These are phyloP conservation scores for Oryzias curvinotus DNA, from an alignment of 2,113 vertebrate species.

Conservation along the genomic window DNA sequence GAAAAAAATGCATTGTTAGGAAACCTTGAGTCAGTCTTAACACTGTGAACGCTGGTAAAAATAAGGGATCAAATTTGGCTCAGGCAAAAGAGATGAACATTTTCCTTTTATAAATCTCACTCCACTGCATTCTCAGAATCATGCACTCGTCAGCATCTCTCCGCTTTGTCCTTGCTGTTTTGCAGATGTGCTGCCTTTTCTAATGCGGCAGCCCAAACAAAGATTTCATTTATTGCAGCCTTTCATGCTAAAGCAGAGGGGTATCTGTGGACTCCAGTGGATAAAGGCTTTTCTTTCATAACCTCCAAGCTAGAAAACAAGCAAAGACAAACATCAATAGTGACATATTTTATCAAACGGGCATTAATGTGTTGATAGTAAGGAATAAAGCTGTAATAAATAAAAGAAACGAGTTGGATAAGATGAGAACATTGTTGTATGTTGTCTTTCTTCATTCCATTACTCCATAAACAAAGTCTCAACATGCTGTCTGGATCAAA, in stretches of 20 bases:
- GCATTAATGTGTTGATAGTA: conserved; percentile 14
- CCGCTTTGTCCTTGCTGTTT: conserved; percentile 54
- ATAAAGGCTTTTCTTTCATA: conserved; percentile 26
- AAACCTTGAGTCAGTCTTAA: conserved; percentile 44
- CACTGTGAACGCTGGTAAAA: conserved; percentile 23
- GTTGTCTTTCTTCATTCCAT: conserved; percentile 51
- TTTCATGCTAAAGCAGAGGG: conserved; percentile 29
- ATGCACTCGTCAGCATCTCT: conserved; percentile 52
- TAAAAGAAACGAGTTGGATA: conserved; percentile 1
- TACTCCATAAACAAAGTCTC: conserved; percentile 56
- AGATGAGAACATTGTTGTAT: conserved; percentile 27
- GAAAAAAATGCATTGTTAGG: conserved; percentile 49
- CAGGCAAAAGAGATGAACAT: conserved; percentile 3
- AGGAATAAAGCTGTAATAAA: conserved; percentile 4
- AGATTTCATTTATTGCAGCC: conserved; percentile 39
- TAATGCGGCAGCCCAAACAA: conserved; percentile 34
- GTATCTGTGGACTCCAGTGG: conserved; percentile 38
- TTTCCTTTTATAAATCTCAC: conserved; percentile 31
- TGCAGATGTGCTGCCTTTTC: conserved; percentile 46
- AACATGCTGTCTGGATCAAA: conserved; percentile 52
- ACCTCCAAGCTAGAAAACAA: conserved; percentile 9
- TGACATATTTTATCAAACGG: conserved; percentile 15
- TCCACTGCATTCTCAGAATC: conserved; percentile 23
- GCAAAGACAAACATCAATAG: neutral
- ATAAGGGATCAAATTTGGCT: neutral